A percentile compares a stretch with the other conserved stretches of the same genome.
These are phyloP conservation scores for Bufotes viridis DNA, from an alignment of 2,797 vertebrate species.

Conservation along the genomic window DNA sequence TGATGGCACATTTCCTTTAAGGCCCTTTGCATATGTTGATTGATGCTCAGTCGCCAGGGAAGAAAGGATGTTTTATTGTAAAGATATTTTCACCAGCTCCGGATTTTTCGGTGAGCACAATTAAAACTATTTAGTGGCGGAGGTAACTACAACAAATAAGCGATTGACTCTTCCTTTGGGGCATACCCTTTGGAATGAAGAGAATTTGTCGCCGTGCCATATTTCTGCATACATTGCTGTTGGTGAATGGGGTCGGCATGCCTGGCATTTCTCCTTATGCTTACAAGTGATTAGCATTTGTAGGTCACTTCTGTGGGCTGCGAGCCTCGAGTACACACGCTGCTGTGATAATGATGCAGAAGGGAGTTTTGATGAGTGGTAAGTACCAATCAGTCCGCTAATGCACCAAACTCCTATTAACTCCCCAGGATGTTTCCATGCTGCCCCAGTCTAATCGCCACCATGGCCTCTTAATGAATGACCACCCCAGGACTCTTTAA, in stretches of 20 bases:
- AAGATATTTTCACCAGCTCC: not conserved
- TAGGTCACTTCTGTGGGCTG: slow-evolving; percentile 33
- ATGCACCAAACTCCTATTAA: slow-evolving; percentile 32
- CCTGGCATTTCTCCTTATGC: slow-evolving; percentile 16
- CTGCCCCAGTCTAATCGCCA: not conserved
- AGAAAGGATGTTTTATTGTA: not conserved
- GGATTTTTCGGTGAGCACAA: slow-evolving; percentile 5
- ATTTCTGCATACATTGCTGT: slow-evolving; percentile 13
- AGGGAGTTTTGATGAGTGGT: slow-evolving; percentile 8
- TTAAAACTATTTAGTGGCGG: slow-evolving; percentile 24
- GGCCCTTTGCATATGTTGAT: slow-evolving; percentile 21
- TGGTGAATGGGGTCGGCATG: slow-evolving; percentile 27
- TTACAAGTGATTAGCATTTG: slow-evolving; percentile 22
- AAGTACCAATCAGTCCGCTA: slow-evolving; percentile 39
- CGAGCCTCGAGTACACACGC: not conserved
- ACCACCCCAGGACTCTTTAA: slow-evolving; percentile 13
- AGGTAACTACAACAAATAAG: slow-evolving; percentile 12
- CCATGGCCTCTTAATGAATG: slow-evolving; percentile 12
- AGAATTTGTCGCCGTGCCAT: slow-evolving; percentile 14
- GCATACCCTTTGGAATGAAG: slow-evolving; percentile 11
- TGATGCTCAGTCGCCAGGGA: not conserved
- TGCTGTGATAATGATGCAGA: slow-evolving; percentile 46
- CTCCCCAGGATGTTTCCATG: slow-evolving; percentile 3
- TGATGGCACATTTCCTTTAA: not conserved
- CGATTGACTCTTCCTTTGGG: not conserved